Conservation (phyloP, 2,888 invertebrate genomes). For the Trissolcus japonicus region DNA sequence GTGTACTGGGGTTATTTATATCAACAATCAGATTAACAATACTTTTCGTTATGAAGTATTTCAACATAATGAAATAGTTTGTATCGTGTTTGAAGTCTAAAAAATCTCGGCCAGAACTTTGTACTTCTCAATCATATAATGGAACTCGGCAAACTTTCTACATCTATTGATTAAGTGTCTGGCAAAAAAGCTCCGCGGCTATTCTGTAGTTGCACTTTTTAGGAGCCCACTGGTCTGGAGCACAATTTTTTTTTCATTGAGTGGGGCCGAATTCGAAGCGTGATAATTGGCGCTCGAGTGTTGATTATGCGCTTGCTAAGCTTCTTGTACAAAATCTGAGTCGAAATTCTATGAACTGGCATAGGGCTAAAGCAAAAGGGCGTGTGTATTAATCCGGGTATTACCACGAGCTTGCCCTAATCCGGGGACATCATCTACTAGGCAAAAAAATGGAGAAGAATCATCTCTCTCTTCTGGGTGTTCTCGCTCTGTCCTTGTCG, state of each 20-base stretch:
- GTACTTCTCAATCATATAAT: slow-evolving; percentile 34
- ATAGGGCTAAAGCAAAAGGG: slow-evolving; percentile 62
- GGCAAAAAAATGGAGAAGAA: slow-evolving; percentile 19
- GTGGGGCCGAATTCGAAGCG: not conserved
- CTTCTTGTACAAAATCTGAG: slow-evolving; percentile 53
- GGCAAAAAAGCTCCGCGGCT: not conserved
- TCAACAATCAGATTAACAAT: too few relatives aligned
- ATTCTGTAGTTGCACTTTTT: slow-evolving; percentile 8
- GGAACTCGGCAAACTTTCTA: slow-evolving; percentile 25
- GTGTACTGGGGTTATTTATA: too few relatives aligned
- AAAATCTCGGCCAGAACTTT: slow-evolving; percentile 30
- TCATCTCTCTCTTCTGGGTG: slow-evolving; percentile 1
- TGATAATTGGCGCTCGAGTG: slow-evolving; percentile 16
- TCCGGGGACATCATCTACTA: slow-evolving; percentile 33
- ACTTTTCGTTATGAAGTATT: too few relatives aligned
- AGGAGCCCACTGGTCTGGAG: slow-evolving; percentile 20
- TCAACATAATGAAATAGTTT: too few relatives aligned
- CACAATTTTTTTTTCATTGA: slow-evolving; percentile 24
- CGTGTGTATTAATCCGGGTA: slow-evolving; percentile 68
- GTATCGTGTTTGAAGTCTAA: slow-evolving; percentile 7
- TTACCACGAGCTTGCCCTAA: slow-evolving; percentile 61
- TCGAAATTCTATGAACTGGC: slow-evolving; percentile 67
- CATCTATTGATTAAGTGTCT: slow-evolving; percentile 38
- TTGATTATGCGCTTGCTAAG: slow-evolving; percentile 34
- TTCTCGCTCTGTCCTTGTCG: slow-evolving; percentile 2